Base-by-base conservation (phyloP, 2,797 vertebrate species). In the Chloroceryle amazona region DNA sequence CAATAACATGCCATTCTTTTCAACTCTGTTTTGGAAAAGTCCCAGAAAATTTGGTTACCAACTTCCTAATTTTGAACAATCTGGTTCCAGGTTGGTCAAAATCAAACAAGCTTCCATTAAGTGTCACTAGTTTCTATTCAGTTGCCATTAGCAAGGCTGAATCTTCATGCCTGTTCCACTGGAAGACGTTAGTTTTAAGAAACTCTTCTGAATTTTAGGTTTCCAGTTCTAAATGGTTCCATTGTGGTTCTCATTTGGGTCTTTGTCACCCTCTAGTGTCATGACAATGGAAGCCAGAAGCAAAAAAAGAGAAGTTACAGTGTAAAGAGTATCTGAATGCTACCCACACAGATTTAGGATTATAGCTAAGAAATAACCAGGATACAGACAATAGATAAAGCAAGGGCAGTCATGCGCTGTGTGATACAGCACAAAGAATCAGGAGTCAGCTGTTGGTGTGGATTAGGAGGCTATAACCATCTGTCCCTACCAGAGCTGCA, bases 201-300 rank as follows among this genome's bases (percentile, higher is more conserved):
- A 88, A 76, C 6, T 41, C 18, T 39, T 81, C 31, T 28, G n/a
- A 86, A 60, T 70, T 35, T 73, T 47, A 52, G 44, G 11, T 76
- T 89, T 79, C 61, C 52, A 29, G 7, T 51, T 90, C n/a, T 46
- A 51, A 85, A 51, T 15, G 31, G 17, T 8, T 82, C 68, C 54
- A 15, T 10, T 19, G 60, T 26, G 29, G 41, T 54, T 89, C 71
- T 94, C 85, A 5, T 70, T 93, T 95, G 86, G 91, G 86, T 91
- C 94, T 95, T 84, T 96, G 91, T 94, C 95, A 95, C 95, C 95
- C 90, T 96, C 94, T 96, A 96, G 93, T 76, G 87, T 93, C 94
- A 58, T 0, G 5, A 62, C 82, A 71, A 70, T 5, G 49, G 82
- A 95, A 95, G 63, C 76, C 80, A 73, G 9, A 28, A 79, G 46